phyloP scores from a whole-genome alignment of 2,113 vertebrate genomes.

The Bucco capensis region DNA sequence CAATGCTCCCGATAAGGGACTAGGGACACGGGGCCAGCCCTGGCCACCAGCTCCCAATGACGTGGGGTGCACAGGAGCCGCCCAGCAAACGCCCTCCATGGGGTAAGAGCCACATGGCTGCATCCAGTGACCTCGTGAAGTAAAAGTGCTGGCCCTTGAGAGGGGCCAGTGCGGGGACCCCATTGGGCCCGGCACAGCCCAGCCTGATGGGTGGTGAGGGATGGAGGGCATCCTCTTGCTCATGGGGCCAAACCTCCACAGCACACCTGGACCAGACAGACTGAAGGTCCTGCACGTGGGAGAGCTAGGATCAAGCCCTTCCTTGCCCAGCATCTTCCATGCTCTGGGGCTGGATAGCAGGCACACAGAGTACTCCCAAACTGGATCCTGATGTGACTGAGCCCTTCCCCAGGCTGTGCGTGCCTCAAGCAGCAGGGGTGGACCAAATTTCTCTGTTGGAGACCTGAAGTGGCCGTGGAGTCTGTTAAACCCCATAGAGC shows the following conservation, averaged over 20 bases:
- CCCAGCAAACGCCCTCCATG: constrained; percentile 23
- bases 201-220: accelerated
- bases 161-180: accelerated
- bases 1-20: constrained; percentile 16
- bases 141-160: background rate
- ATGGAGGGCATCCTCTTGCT: accelerated
- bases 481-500: background rate
- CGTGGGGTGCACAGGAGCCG: background rate
- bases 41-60: constrained; percentile 5
- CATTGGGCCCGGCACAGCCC: background rate
- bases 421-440: background rate
- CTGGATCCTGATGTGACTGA: no score
- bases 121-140: background rate
- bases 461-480: background rate
- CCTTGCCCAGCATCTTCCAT: background rate
- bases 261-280: no score
- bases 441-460: background rate
- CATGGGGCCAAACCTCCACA: background rate
- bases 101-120: background rate
- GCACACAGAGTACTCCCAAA: accelerated
- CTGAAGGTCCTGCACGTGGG: accelerated
- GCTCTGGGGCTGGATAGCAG: accelerated
- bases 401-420: background rate
- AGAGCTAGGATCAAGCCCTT: background rate
- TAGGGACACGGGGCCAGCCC: background rate